Evolutionary conservation across 1,140 invertebrate genomes (phyloP), one percentile per base, ranked within the genome.

Genomic region (Bombyx mandarina): DNA sequence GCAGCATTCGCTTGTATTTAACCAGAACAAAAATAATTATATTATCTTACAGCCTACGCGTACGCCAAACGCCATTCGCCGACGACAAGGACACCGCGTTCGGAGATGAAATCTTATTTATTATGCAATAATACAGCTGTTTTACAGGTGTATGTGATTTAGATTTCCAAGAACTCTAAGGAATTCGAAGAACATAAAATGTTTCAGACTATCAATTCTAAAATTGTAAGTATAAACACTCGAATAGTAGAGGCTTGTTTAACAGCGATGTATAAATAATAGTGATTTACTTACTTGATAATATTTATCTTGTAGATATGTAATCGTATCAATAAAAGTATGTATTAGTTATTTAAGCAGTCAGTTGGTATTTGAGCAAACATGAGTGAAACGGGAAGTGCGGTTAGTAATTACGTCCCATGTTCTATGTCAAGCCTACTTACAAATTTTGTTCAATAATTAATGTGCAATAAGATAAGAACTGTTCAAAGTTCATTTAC

Each of bases 221-320:
- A 73, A 66, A 46, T 65, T 10, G 70, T 73, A 63, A 70, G 70
- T 73, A 63, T 52, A 35, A 10, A 43, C 35, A 52, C 42, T 10
- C 54, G 8, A 57, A 43, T 50, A 10, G 35, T 26, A n/a, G 18
- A 58, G 44, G 8, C 10, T 49, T 60, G 55, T 52, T 52, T 55
- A 52, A 58, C 60, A 63, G 63, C 62, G 60, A 64, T 54, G 43
- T 54, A 49, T 47, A 7, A 52, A 50, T 45, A 52, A 35, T 51
- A 51, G 50, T 56, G 45, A 56, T 35, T 62, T 58, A 35, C 26
- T 35, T 35, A 35, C 7, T 56, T 45, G 43, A 55, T 55, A 54
- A 47, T 55, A 51, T 48, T 59, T 57, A 61, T 61, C 60, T 43
- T 52, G 8, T 53, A 42, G 50, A 58, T 47, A 50, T 26, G 48